Evolutionary conservation across 35 echinoderm and acorn worm genomes (phyloP).

Genomic region (Ptychodera flava): DNA sequence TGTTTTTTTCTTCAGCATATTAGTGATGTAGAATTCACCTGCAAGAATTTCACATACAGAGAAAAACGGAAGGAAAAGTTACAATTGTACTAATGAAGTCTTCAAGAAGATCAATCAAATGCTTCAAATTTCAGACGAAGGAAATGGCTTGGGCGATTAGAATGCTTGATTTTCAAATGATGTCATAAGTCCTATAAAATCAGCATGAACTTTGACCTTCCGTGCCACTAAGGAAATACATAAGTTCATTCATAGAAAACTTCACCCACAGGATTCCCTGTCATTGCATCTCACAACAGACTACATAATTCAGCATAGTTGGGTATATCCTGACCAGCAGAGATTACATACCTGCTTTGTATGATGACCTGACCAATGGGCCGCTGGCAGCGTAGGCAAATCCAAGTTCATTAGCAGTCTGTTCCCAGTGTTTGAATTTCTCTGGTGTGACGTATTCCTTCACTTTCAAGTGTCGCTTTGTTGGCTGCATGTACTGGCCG

Average conservation of each 20-base stretch:
- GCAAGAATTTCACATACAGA: neutral
- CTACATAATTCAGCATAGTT: too few relatives aligned
- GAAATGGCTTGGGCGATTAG: neutral
- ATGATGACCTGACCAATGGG: slow-evolving; percentile 90
- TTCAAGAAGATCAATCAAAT: slow-evolving; percentile 7
- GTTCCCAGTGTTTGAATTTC: slow-evolving; percentile 93
- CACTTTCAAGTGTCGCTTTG: slow-evolving; percentile 82
- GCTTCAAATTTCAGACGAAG: neutral
- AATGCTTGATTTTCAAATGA: neutral
- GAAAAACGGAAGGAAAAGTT: neutral
- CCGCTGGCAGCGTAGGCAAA: slow-evolving; percentile 98
- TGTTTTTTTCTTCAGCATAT: slow-evolving; percentile 18
- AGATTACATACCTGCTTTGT: slow-evolving; percentile 69
- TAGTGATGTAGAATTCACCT: slow-evolving; percentile 25
- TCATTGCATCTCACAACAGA: too few relatives aligned
- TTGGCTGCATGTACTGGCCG: slow-evolving; percentile 99
- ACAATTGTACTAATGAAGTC: slow-evolving; percentile 9
- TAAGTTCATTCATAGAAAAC: too few relatives aligned
- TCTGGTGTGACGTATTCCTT: slow-evolving; percentile 93
- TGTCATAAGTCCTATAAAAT: neutral
- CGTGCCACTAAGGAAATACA: neutral
- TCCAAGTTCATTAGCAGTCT: slow-evolving; percentile 80
- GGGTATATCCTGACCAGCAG: too few relatives aligned
- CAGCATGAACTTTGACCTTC: neutral
- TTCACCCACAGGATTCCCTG: too few relatives aligned